Conservation (phyloP, 1,140 invertebrate species). For the Musca vetustissima region DNA sequence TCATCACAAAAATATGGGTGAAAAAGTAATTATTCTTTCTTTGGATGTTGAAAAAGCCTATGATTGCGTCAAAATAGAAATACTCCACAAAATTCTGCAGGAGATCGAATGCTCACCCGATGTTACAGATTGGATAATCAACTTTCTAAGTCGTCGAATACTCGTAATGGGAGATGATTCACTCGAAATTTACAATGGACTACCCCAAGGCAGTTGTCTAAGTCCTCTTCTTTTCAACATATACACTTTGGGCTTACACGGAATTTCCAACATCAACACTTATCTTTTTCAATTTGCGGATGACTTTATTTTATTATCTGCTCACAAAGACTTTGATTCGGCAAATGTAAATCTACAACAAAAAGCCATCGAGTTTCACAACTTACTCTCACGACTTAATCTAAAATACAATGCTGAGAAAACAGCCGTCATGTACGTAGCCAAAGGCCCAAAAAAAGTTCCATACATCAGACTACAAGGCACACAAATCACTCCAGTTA, state of each 20-base stretch:
- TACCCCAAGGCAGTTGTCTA: slow-evolving; percentile 8
- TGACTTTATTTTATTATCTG: background rate
- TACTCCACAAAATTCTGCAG: background rate
- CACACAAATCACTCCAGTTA: too few species aligned
- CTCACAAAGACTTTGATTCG: background rate
- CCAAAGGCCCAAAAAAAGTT: background rate
- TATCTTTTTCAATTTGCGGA: background rate
- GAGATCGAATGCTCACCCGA: background rate
- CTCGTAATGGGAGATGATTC: background rate
- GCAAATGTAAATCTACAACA: background rate
- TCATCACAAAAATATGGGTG: background rate
- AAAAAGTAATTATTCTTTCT: background rate
- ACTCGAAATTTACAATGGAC: background rate
- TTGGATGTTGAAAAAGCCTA: background rate
- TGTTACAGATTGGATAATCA: background rate
- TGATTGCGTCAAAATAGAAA: background rate
- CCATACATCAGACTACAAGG: too few species aligned
- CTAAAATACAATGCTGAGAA: background rate
- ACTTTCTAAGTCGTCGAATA: background rate
- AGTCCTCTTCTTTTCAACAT: slow-evolving; percentile 7
- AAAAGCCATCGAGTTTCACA: background rate
- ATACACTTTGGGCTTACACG: background rate
- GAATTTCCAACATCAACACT: background rate
- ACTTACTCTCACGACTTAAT: background rate
- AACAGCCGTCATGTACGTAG: background rate